These are phyloP conservation scores for Lacanobia wlatinum DNA, from an alignment of 2,888 invertebrate genomes.

Conservation along the genomic window DNA sequence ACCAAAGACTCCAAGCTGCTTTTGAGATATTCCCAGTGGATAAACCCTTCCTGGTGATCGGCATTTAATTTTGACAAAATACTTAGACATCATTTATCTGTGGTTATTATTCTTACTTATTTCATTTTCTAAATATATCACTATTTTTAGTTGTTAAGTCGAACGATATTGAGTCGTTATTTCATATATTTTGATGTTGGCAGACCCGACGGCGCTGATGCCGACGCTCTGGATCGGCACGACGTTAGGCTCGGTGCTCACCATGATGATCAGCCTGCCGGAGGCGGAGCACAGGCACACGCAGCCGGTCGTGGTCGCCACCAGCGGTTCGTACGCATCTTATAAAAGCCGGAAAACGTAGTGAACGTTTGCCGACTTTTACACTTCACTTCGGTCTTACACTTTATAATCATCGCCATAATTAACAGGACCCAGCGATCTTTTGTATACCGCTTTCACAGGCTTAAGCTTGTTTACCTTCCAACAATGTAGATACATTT, in stretches of 20 bases:
- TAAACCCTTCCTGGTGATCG: neutral
- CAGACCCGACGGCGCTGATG: slow-evolving; percentile 95
- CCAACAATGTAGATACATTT: neutral
- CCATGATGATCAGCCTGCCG: slow-evolving; percentile 96
- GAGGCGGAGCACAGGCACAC: slow-evolving; percentile 95
- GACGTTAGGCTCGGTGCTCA: slow-evolving; percentile 98
- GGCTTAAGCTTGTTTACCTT: neutral
- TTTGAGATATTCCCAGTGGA: neutral
- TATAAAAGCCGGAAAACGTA: neutral
- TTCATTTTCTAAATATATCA: neutral
- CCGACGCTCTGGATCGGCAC: slow-evolving; percentile 99
- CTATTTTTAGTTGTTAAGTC: neutral
- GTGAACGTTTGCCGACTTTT: too few species aligned
- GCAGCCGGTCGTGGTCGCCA: slow-evolving; percentile 96
- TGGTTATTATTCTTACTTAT: neutral
- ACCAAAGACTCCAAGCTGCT: neutral
- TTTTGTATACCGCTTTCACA: neutral
- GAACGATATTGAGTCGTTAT: neutral
- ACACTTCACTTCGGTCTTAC: neutral
- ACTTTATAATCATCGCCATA: neutral
- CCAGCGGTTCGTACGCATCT: slow-evolving; percentile 93
- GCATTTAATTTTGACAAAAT: too few species aligned
- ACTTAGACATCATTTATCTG: too few species aligned
- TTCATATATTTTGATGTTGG: slow-evolving; percentile 1
- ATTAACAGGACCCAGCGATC: neutral